Base-by-base conservation (phyloP, 2,888 invertebrate species). In the Hypselothyrea guttata region DNA sequence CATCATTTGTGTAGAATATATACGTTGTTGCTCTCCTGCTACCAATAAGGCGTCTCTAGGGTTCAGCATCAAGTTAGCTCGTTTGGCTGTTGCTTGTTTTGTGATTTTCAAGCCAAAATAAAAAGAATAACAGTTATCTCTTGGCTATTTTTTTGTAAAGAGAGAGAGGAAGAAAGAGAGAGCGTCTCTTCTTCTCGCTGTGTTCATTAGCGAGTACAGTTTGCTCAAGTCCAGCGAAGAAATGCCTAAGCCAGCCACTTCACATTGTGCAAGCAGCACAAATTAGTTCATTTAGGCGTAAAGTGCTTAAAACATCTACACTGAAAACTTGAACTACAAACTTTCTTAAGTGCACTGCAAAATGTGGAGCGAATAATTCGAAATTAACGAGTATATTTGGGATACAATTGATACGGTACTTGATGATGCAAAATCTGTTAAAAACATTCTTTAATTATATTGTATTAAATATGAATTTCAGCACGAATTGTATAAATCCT, bases 261-360 rank as follows among this genome's bases (percentile, higher is more conserved):
- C 16, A 62, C 22, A 28, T 55, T 52, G 40, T 40, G 66, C 59
- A 67, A 51, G 37, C 47, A 67, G 64, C 59, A 57, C 59, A 71
- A 84, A 79, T 81, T 70, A 75, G 81, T 66, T 66, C 65, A 70
- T 59, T 81, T 77, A 59, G 54, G 72, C 82, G 65, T 75, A 56
- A 74, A 77, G 72, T 59, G 68, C 75, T 79, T 60, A 68, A 59
- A 73, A 53, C 46, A 55, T 41, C 68, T 55, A 28, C 31, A 8
- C 7, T 7, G 5, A 12, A 56, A 45, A 51, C 47, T 55, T 63
- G 38, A 28, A 37, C 11, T 12, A 12, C 22, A 37, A 71, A 65
- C 28, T 60, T 57, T 56, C 5, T 18, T 16, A 49, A 68, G 64
- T 69, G 56, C 46, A 30, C 33, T 13, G 16, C 9, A 2, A 31